Base-by-base conservation (phyloP, 2,888 invertebrate species). In the Cactoblastis cactorum region DNA sequence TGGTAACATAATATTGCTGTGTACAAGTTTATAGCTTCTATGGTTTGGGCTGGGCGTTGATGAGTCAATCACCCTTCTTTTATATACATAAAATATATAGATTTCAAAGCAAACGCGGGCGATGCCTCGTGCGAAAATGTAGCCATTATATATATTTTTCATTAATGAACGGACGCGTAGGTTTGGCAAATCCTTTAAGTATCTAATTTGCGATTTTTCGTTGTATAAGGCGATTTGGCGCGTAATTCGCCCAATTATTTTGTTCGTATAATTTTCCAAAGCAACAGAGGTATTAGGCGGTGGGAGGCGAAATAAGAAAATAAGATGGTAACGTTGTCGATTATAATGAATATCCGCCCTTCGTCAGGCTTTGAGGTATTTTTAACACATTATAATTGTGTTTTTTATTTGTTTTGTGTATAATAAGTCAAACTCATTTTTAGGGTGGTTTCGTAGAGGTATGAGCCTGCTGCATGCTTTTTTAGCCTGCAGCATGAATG, bases 241-340 rank as follows among this genome's bases (percentile, higher is more conserved):
- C 62, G 70, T 77, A 80, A 86, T 83, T 83, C 77, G 68, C 59
- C 74, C 77, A 83, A 82, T 87, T 83, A 87, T 82, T 76, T 72
- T 74, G 69, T 74, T 77, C 74, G 68, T 64, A 74, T 76, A 81
- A 83, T 81, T 78, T 82, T 80, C 73, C 69, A 72, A 67, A 64
- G 67, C 67, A 70, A 69, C 61, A 67, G 68, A 11, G 70, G 71
- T 65, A 78, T 49, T 49, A 41, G 58, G 68, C 64, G 70, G 70
- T 74, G 60, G 60, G 68, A 70, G 65, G 71, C 19, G 74, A 85
- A 80, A 81, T 82, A 84, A 80, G 77, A 63, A 67, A 70, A 76
- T 77, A 78, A 83, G 80, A 84, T 81, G 73, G 77, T 70, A 74
- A 72, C 63, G 67, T 65, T 68, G 61, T 71, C 74, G 69, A 75